Base-by-base conservation (phyloP, 2,888 invertebrate genomes). In the Drosophila peninsularis region DNA sequence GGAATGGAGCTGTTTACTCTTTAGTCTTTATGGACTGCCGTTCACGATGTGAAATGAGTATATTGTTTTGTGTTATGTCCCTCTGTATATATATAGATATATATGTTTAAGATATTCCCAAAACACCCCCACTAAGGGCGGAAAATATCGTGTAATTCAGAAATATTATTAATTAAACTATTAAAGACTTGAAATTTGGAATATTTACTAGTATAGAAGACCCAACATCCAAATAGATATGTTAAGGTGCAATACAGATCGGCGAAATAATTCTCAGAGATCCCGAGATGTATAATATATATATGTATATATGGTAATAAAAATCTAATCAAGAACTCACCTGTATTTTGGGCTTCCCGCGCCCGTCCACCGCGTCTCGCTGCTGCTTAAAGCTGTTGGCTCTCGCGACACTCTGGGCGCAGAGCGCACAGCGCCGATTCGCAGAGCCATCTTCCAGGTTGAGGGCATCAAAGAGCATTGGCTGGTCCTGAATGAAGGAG, bases 371-470 rank as follows among this genome's bases (percentile, higher is more conserved):
- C 27, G 63, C 60, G 27, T 87, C 88, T 34, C 67, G 55, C 5
- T 77, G 84, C 53, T 69, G 70, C 41, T 69, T 81, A 27, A 82
- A 63, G 55, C 82, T 87, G 24, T 66, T 69, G 21, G 42, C 84
- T 21, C 85, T 63, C 9, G 44, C 37, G 6, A 87, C 65, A 2
- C 64, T 70, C 19, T 66, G 68, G 0, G 72, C 62, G 41, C 78
- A 66, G 11, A 62, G 58, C 3, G 72, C 65, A 37, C 83, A 78
- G 7, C 75, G 72, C 2, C 64, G 73, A 9, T 65, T 88, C 41
- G 86, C 71, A 7, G 87, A 79, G 3, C 91, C 90, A n/a, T 84
- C 89, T 54, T 92, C 91, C 74, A 91, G 73, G 70, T 91, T 90
- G 36, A 91, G 84, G 2, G 90, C 91, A 54, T 91, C 91, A 49